A percentile compares a stretch with the other conserved stretches of the same genome.
These are phyloP conservation scores for Drosophila nr. perissopoda DNA, from an alignment of 2,888 invertebrate species.

Conservation along the genomic window DNA sequence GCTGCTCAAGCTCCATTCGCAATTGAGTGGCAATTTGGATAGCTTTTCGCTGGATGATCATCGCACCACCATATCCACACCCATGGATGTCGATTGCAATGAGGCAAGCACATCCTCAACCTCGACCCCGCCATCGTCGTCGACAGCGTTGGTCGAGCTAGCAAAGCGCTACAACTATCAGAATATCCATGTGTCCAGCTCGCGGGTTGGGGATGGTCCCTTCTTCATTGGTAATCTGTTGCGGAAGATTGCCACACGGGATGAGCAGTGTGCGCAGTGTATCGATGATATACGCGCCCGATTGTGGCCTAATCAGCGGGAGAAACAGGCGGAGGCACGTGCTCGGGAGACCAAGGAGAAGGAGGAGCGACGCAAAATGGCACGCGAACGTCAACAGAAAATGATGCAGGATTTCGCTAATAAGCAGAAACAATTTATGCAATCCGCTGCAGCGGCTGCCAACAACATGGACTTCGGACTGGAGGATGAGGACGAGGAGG, in stretches of 20 bases:
- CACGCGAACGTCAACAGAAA: constrained; percentile 95
- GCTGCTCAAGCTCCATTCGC: constrained; percentile 94
- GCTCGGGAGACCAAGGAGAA: constrained; percentile 88
- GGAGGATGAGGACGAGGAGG: constrained; percentile 86
- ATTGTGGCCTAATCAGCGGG: constrained; percentile 93
- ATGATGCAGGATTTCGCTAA: constrained; percentile 97
- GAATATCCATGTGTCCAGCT: constrained; percentile 83
- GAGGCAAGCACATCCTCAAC: constrained; percentile 74
- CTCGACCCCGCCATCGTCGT: constrained; percentile 52
- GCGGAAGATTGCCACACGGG: constrained; percentile 90
- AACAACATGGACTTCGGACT: constrained; percentile 86
- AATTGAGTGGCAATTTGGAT: constrained; percentile 92
- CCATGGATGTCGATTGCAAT: constrained; percentile 83
- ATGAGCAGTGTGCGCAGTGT: constrained; percentile 89
- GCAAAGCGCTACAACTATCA: constrained; percentile 67
- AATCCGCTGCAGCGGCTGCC: constrained; percentile 87
- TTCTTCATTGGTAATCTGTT: constrained; percentile 93
- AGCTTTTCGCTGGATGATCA: constrained; percentile 89
- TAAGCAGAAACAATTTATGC: constrained; percentile 96
- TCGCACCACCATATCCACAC: constrained; percentile 18
- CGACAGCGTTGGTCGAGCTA: constrained; percentile 62
- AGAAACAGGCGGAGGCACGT: constrained; percentile 91
- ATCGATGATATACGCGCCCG: constrained; percentile 90
- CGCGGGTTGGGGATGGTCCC: constrained; percentile 92
- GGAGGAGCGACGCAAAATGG: constrained; percentile 93